Percentiles rank a stretch among this genome's conserved stretches.
These are phyloP conservation scores for Slavum lentiscoides DNA, from an alignment of 2,888 invertebrate species.

Conservation along the genomic window DNA sequence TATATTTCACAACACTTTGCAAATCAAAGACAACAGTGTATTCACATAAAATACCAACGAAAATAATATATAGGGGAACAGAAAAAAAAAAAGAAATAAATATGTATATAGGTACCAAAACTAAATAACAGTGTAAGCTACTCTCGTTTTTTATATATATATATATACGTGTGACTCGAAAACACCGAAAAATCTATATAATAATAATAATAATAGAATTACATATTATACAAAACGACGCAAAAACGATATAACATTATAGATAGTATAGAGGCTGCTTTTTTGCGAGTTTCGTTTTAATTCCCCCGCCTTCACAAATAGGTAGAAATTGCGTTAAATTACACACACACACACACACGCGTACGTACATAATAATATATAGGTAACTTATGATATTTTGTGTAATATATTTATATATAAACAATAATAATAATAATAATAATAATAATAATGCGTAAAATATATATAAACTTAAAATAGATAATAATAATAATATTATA, in stretches of 20 bases:
- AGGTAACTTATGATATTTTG: background rate
- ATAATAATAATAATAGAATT: constrained; percentile 5
- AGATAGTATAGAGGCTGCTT: constrained; percentile 13
- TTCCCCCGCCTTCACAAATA: background rate
- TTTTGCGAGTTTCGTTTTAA: constrained; percentile 24
- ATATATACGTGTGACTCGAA: constrained; percentile 23
- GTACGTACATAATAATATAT: background rate
- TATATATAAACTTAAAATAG: constrained; percentile 3
- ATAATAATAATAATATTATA: background rate
- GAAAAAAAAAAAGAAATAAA: constrained; percentile 30
- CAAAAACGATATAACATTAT: background rate
- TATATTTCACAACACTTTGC: constrained; percentile 53
- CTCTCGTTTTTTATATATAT: background rate
- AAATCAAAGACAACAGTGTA: constrained; percentile 48
- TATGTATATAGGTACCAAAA: constrained; percentile 31
- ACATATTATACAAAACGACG: constrained; percentile 5
- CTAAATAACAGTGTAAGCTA: constrained; percentile 49
- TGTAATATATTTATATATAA: constrained; percentile 21
- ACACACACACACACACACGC: too few relatives aligned
- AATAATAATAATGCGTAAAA: constrained; percentile 8
- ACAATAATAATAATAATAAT: constrained; percentile 5
- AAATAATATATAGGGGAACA: too few relatives aligned
- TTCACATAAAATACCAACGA: constrained; percentile 37
- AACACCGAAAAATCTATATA: constrained; percentile 39
- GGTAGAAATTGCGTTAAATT: background rate